A percentile compares a stretch with the other conserved stretches of the same genome.
These are phyloP conservation scores for Phalera bucephala DNA, from an alignment of 2,888 invertebrate species.

Conservation along the genomic window DNA sequence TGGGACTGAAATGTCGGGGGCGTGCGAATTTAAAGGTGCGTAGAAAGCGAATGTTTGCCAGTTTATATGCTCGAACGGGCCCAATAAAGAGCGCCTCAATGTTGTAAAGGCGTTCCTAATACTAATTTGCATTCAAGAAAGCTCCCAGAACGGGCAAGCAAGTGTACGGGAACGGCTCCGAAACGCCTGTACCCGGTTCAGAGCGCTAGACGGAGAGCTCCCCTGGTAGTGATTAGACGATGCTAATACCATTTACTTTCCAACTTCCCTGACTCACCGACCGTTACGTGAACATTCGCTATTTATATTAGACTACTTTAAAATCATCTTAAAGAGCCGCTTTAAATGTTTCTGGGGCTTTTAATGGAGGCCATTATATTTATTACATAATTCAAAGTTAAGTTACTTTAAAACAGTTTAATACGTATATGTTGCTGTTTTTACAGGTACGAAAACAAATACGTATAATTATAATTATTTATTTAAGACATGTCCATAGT, in stretches of 20 bases:
- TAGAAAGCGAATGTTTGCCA: constrained; percentile 56
- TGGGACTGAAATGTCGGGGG: constrained; percentile 26
- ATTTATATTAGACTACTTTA: constrained; percentile 72
- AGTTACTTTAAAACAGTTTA: too few relatives aligned
- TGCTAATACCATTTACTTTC: constrained; percentile 82
- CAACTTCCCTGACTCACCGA: constrained; percentile 75
- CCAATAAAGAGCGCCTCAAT: constrained; percentile 75
- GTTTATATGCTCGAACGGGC: constrained; percentile 68
- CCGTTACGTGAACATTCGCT: constrained; percentile 70
- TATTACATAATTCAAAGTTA: neutral
- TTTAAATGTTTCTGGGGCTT: constrained; percentile 35
- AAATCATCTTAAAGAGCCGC: constrained; percentile 63
- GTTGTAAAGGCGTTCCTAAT: constrained; percentile 78
- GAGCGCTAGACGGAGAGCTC: constrained; percentile 68
- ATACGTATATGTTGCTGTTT: too few relatives aligned
- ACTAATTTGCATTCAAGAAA: constrained; percentile 81
- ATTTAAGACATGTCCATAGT: too few relatives aligned
- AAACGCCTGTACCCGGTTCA: constrained; percentile 51
- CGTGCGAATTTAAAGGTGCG: constrained; percentile 40
- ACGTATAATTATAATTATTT: too few relatives aligned
- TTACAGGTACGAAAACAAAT: too few relatives aligned
- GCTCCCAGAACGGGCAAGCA: constrained; percentile 69
- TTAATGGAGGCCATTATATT: constrained; percentile 13
- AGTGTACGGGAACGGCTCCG: constrained; percentile 66
- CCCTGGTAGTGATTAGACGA: constrained; percentile 79